These are phyloP conservation scores for Ascidia mentula DNA, from an alignment of 23 tunicate genomes.

Conservation along the genomic window DNA sequence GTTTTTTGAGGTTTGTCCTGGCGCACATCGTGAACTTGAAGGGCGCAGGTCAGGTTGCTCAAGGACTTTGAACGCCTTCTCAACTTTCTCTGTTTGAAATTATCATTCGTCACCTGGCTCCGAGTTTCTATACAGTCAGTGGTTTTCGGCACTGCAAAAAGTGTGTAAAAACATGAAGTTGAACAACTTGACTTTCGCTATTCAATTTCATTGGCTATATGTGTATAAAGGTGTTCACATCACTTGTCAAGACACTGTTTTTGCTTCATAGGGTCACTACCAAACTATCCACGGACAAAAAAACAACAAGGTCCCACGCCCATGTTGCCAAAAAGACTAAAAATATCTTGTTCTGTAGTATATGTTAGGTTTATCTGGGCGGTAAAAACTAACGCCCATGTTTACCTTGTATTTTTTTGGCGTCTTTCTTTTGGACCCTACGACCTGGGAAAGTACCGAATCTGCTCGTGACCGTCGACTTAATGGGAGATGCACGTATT, in stretches of 20 bases:
- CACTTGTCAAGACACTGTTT: too few relatives aligned
- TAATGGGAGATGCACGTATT: not conserved
- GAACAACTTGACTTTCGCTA: not conserved
- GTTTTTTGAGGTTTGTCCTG: not conserved
- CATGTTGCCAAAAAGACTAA: too few relatives aligned
- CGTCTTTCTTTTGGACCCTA: not conserved
- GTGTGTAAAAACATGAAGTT: too few relatives aligned
- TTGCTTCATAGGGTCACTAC: too few relatives aligned
- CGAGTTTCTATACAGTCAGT: not conserved
- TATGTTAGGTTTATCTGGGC: too few relatives aligned
- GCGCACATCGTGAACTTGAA: not conserved
- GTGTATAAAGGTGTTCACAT: too few relatives aligned
- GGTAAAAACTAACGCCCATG: too few relatives aligned
- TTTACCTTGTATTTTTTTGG: not conserved
- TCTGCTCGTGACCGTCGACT: not conserved
- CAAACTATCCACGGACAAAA: too few relatives aligned
- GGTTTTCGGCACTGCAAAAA: not conserved
- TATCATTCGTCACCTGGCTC: not conserved
- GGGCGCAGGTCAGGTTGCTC: not conserved
- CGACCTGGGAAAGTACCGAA: conserved; percentile 3
- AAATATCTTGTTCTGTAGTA: too few relatives aligned
- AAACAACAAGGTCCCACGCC: too few relatives aligned
- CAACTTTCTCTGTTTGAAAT: not conserved
- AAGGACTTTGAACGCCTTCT: not conserved
- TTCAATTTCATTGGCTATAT: too few relatives aligned